A percentile compares a stretch with the other conserved stretches of the same genome.
Conservation (phyloP, 1,140 invertebrate genomes). For the Bradysia coprophila region DNA sequence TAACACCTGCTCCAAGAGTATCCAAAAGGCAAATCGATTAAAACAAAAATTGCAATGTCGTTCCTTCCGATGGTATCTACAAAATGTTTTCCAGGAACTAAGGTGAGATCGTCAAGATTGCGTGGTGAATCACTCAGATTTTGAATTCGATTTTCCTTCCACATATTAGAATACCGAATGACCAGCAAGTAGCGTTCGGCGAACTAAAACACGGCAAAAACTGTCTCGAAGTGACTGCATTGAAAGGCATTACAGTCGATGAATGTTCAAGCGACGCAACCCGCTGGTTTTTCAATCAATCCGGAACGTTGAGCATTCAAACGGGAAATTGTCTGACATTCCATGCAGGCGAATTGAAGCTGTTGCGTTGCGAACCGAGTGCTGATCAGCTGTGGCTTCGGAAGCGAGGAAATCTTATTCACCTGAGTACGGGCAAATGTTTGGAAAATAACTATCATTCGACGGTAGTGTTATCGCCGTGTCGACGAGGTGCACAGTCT, state of each 20-base stretch:
- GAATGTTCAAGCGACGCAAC: no score
- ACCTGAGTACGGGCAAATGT: not conserved
- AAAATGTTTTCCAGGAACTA: conserved; percentile 45
- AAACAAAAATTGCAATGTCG: conserved; percentile 65
- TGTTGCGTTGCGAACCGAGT: no score
- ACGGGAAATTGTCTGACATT: no score
- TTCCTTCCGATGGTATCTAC: conserved; percentile 85
- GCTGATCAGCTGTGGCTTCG: no score
- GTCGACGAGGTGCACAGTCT: not conserved
- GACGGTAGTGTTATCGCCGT: not conserved
- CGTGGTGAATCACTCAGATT: not conserved
- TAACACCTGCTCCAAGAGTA: no score
- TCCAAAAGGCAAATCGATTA: no score
- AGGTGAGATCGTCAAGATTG: conserved; percentile 13
- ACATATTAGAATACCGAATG: conserved; percentile 11
- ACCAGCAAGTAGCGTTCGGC: conserved; percentile 11
- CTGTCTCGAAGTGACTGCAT: conserved; percentile 8
- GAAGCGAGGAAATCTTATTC: no score
- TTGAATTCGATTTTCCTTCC: no score
- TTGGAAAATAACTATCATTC: not conserved
- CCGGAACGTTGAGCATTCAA: no score
- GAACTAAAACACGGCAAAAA: conserved; percentile 9
- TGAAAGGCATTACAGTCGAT: no score
- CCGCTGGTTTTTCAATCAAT: no score
- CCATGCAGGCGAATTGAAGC: no score